phyloP scores from a whole-genome alignment of 35 echinoderm and acorn worm species.

The Nesometra sesokonis region DNA sequence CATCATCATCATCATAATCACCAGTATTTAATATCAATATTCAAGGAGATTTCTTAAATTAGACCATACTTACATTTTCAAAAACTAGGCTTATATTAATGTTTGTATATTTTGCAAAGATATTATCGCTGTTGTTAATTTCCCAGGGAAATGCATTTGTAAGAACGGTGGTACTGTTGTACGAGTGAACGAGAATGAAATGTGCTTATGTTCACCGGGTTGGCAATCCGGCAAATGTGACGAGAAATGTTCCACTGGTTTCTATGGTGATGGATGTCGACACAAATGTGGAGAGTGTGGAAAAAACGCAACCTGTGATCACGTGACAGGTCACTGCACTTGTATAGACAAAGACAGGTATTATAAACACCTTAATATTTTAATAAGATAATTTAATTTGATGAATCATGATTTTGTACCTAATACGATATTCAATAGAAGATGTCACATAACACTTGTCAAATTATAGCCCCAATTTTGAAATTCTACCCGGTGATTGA shows the following conservation, averaged over 20 bases:
- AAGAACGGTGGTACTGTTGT: not conserved
- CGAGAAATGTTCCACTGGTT: not conserved
- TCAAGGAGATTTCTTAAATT: no score
- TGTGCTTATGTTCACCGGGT: conserved; percentile 1
- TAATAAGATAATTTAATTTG: not conserved
- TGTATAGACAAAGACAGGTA: not conserved
- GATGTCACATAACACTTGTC: not conserved
- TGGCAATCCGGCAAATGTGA: not conserved
- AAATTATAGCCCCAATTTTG: not conserved
- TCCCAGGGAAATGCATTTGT: not conserved
- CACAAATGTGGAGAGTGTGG: not conserved
- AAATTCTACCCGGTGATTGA: not conserved
- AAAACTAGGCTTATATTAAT: no score
- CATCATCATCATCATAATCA: no score
- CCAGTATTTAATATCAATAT: no score
- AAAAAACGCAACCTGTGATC: not conserved
- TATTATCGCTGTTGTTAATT: no score
- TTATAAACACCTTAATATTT: not conserved
- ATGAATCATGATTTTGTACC: not conserved
- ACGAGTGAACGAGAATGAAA: not conserved
- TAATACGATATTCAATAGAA: not conserved
- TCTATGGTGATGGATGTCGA: conserved; percentile 3
- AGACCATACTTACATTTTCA: no score
- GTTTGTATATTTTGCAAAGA: no score
- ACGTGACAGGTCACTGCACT: not conserved